A percentile compares a stretch with the other conserved stretches of the same genome.
phyloP scores from a whole-genome alignment of 2,113 vertebrate species.

The Ceyx margarethae region DNA sequence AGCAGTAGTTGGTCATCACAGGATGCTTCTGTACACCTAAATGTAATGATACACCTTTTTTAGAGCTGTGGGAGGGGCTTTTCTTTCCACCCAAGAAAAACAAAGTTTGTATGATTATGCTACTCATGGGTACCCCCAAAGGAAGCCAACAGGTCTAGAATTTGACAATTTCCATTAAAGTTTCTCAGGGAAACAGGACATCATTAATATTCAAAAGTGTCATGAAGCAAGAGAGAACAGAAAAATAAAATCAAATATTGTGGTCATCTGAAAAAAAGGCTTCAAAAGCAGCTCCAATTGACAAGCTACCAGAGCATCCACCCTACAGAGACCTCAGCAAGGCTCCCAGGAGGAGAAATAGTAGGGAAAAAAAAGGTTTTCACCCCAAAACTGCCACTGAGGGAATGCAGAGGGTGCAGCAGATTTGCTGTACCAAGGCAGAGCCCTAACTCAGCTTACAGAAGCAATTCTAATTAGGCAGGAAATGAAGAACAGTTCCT shows the following conservation, averaged over 20 bases:
- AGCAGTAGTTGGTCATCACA: background rate
- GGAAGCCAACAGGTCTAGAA: background rate
- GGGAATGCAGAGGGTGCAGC: background rate
- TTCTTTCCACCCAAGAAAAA: background rate
- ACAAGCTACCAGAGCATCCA: background rate
- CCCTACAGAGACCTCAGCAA: background rate
- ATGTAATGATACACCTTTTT: background rate
- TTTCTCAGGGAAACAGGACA: background rate
- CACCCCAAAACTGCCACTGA: background rate
- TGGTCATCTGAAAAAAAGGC: background rate
- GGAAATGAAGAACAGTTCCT: conserved; percentile 34
- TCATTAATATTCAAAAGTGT: background rate
- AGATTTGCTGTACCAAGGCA: background rate
- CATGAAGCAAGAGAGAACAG: rapidly evolving
- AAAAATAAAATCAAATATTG: rapidly evolving
- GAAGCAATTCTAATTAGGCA: conserved; percentile 53
- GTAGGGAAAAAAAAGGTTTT: background rate
- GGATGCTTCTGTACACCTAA: background rate
- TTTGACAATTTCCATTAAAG: background rate
- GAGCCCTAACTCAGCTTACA: background rate
- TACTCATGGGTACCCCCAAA: background rate
- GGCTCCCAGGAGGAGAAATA: background rate
- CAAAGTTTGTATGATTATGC: rapidly evolving
- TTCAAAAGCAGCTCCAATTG: background rate
- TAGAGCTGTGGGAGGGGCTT: background rate